Percentiles rank a stretch among this genome's conserved stretches.
These are phyloP conservation scores for Drosophila mulleri DNA, from an alignment of 2,888 invertebrate species.

Conservation along the genomic window DNA sequence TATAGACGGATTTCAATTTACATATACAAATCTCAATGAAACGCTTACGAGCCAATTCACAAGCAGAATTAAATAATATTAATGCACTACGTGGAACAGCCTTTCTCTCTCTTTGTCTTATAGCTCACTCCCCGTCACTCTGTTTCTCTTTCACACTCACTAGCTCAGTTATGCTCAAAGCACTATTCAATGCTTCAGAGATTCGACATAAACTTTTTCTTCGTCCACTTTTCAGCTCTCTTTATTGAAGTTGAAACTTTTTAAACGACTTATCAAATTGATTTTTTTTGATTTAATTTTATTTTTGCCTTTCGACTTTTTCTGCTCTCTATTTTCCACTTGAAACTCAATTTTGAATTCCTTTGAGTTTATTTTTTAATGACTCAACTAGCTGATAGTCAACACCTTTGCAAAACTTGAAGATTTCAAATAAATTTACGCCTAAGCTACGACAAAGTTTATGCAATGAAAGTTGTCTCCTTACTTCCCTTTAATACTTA, in stretches of 20 bases:
- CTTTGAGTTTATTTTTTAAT: constrained; percentile 61
- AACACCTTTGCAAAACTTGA: constrained; percentile 58
- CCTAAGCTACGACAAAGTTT: constrained; percentile 36
- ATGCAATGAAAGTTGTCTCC: constrained; percentile 32
- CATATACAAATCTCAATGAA: neutral
- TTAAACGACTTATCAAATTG: constrained; percentile 1
- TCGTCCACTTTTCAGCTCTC: neutral
- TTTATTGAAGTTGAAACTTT: neutral
- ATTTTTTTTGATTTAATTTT: neutral
- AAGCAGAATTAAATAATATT: neutral
- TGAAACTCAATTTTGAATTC: constrained; percentile 1
- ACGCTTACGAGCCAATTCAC: neutral
- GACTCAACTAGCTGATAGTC: constrained; percentile 64
- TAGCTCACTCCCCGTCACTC: neutral
- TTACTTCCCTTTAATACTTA: neutral
- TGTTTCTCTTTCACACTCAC: neutral
- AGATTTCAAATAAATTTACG: constrained; percentile 59
- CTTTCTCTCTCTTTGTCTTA: neutral
- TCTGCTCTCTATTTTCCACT: constrained; percentile 18
- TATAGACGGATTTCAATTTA: no score
- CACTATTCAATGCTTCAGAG: neutral
- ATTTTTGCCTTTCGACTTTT: neutral
- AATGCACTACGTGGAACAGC: neutral
- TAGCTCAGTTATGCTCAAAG: neutral
- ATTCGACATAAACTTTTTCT: neutral